These are phyloP conservation scores for Drosophila mojavensis DNA, from an alignment of 1,140 invertebrate species.

Conservation along the genomic window DNA sequence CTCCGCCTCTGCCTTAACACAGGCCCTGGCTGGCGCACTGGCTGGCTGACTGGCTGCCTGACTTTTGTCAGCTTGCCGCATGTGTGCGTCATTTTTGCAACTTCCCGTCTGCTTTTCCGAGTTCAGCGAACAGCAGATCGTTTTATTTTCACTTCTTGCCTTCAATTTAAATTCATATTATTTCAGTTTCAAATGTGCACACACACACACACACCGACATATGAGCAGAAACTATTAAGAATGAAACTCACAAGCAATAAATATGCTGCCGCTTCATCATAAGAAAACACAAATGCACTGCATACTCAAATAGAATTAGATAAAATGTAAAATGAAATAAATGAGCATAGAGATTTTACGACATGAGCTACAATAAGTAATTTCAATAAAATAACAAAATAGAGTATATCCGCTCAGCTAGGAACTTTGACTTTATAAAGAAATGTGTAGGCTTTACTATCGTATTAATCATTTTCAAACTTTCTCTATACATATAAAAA, in stretches of 20 bases:
- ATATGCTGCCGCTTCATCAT: neutral
- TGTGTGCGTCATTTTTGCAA: conserved; percentile 61
- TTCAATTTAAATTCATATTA: conserved; percentile 80
- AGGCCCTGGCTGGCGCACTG: conserved; percentile 1
- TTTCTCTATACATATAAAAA: too few relatives aligned
- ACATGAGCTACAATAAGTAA: too few relatives aligned
- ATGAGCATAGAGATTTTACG: neutral
- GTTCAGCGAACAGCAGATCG: conserved; percentile 51
- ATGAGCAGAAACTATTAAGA: conserved; percentile 18
- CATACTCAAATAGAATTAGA: neutral
- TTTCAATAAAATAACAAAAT: too few relatives aligned
- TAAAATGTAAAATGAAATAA: conserved; percentile 7
- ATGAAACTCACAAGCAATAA: conserved; percentile 4
- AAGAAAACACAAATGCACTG: neutral
- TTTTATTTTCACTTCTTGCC: conserved; percentile 44
- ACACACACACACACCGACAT: conserved; percentile 21
- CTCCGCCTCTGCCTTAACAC: conserved; percentile 1
- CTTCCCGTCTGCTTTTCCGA: conserved; percentile 73
- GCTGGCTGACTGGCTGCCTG: conserved; percentile 40
- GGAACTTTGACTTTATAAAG: too few relatives aligned
- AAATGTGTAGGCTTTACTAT: too few relatives aligned
- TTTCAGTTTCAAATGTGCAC: conserved; percentile 56
- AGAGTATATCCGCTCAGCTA: too few relatives aligned
- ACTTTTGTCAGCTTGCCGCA: conserved; percentile 59
- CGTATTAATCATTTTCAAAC: too few relatives aligned